Percentiles rank a stretch among this genome's conserved stretches.
phyloP scores from a whole-genome alignment of 2,797 vertebrate genomes.

The Pangasius krempfi region DNA sequence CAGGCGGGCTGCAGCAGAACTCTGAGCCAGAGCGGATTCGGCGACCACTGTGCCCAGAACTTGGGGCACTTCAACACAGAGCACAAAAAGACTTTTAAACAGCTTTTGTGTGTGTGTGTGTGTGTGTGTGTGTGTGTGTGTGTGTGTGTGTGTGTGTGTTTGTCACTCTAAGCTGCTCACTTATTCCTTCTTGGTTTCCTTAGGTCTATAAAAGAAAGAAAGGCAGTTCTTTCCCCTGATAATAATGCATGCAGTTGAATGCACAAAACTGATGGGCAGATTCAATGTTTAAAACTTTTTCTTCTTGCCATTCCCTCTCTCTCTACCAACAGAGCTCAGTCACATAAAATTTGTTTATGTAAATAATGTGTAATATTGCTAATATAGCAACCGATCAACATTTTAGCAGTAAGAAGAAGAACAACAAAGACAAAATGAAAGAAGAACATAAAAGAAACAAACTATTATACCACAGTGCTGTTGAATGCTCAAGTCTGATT shows the following conservation, averaged over 20 bases:
- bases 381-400: neutral
- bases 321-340: neutral
- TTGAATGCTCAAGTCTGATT: neutral
- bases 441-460: neutral
- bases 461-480: neutral
- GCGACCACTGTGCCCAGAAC: constrained; percentile 44
- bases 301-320: neutral
- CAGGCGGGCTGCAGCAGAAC: constrained; percentile 68
- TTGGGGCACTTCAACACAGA: neutral
- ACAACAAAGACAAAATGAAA: neutral
- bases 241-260: constrained; percentile 54
- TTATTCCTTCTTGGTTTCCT: constrained; percentile 18
- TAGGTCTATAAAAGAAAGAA: constrained; percentile 26
- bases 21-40: constrained; percentile 18
- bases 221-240: constrained; percentile 46
- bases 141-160: constrained; percentile 16
- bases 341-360: neutral
- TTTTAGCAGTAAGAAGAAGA: neutral
- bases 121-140: constrained; percentile 11
- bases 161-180: constrained; percentile 24
- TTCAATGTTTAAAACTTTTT: constrained; percentile 53
- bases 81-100: constrained; percentile 65
- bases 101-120: constrained; percentile 33
- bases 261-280: constrained; percentile 56
- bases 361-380: neutral